Percentiles rank a stretch among this genome's conserved stretches.
These are phyloP conservation scores for Apamea epomidion DNA, from an alignment of 2,888 invertebrate genomes.

Conservation along the genomic window DNA sequence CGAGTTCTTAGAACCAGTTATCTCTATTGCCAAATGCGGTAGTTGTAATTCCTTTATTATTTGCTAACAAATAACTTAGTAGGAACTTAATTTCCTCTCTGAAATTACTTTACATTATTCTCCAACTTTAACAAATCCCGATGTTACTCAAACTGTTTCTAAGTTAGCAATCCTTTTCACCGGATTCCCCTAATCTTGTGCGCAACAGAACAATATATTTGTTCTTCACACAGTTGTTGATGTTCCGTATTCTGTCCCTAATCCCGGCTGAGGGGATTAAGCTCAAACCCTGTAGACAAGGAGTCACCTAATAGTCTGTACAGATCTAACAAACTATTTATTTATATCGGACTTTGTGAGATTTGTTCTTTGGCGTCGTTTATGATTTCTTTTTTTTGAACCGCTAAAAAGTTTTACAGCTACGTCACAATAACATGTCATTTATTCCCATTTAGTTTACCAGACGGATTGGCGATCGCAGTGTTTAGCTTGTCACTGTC, in stretches of 20 bases:
- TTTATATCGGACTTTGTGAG: conserved; percentile 22
- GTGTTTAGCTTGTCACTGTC: neutral
- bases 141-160: conserved; percentile 49
- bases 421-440: neutral
- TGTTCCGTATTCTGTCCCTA: conserved; percentile 37
- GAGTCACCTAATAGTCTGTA: conserved; percentile 47
- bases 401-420: fast-evolving
- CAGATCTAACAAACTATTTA: conserved; percentile 33
- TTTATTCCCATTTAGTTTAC: neutral
- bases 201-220: conserved; percentile 47
- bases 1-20: neutral
- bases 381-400: neutral
- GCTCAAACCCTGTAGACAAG: conserved; percentile 47
- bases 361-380: conserved; percentile 12
- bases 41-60: conserved; percentile 33
- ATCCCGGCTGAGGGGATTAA: conserved; percentile 44
- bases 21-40: conserved; percentile 2
- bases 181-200: conserved; percentile 23
- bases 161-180: conserved; percentile 46
- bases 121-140: conserved; percentile 45
- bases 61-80: conserved; percentile 50
- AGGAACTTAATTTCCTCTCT: conserved; percentile 49
- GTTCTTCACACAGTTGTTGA: conserved; percentile 51
- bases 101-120: conserved; percentile 53
- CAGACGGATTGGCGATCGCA: neutral